Evolutionary conservation across 1,140 invertebrate species (phyloP), one percentile per base, ranked within the genome.

Genomic region (Drosophila nigrodunni): DNA sequence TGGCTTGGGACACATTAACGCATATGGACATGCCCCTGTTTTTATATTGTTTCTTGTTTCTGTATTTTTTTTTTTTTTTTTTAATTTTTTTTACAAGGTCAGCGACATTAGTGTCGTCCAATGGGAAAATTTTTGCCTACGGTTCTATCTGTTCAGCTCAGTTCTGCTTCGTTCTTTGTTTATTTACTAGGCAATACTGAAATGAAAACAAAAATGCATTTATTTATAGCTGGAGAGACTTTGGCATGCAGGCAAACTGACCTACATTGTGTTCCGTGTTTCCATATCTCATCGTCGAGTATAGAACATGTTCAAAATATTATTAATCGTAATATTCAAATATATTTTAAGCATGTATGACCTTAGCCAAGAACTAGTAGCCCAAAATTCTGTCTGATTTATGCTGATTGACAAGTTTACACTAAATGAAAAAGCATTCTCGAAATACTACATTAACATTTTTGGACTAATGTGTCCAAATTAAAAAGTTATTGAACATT

Each of bases 401-500:
- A 78, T 71, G 76, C 64, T 86, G 82, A 87, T 86, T 86, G 82
- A 86, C 82, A 86, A 74, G 71, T 82, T 87, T 82, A 64, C 71
- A 78, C 57, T 54, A 58, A 78, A 72, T 47, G 7, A 43, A 71
- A 80, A 83, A 30, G 82, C 49, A 69, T 77, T 80, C 74, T 69
- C 50, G 47, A 77, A 69, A 61, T 34, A 50, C 30, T 30, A 62
- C 50, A 21, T 47, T 61, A 15, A 50, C 37, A 57, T 67, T 62
- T 72, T 41, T 59, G 39, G 39, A 68, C 71, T 72, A 82, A 76
- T 85, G 60, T 68, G 67, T 46, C 61, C 37, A 70, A 66, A 85
- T 74, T 44, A 52, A 82, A 87, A 78, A 86, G 82, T 87, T 86
- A 87, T 86, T 86, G 82, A 82, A 87, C 80, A 65, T 82, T 79